These are phyloP conservation scores for Callyntrura sp. DNA, from an alignment of 2,888 invertebrate species.

Conservation along the genomic window DNA sequence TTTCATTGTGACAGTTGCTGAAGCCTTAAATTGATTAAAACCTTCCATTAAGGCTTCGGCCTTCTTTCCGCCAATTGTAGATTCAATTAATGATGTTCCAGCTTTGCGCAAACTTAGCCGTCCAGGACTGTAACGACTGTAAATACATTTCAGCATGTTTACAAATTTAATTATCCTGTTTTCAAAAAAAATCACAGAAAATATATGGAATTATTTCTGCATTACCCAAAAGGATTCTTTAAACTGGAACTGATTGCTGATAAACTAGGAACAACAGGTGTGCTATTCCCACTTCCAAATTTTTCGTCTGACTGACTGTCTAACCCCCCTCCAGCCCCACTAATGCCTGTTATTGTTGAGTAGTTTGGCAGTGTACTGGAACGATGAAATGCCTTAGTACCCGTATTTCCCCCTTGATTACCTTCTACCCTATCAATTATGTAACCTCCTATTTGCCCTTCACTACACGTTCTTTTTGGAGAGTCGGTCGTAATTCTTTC, in stretches of 20 bases:
- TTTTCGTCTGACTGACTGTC: slow-evolving; percentile 56
- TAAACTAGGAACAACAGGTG: slow-evolving; percentile 85
- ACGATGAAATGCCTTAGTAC: slow-evolving; percentile 82
- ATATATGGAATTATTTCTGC: slow-evolving; percentile 7
- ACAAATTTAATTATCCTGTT: too few relatives aligned
- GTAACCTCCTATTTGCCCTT: slow-evolving; percentile 81
- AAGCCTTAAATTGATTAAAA: slow-evolving; percentile 93
- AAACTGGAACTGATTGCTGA: slow-evolving; percentile 93
- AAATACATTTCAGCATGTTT: too few relatives aligned
- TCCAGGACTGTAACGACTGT: slow-evolving; percentile 93
- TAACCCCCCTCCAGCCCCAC: slow-evolving; percentile 51
- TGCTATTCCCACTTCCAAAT: slow-evolving; percentile 65
- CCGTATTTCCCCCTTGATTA: slow-evolving; percentile 54
- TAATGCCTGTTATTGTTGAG: slow-evolving; percentile 72
- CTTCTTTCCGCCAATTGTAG: slow-evolving; percentile 88
- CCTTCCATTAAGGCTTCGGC: slow-evolving; percentile 95
- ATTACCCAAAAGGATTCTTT: slow-evolving; percentile 93
- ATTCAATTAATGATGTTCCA: slow-evolving; percentile 85
- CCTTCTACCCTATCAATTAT: slow-evolving; percentile 25
- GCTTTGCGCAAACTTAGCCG: slow-evolving; percentile 93
- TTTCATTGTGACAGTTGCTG: slow-evolving; percentile 91
- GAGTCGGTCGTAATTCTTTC: slow-evolving; percentile 78
- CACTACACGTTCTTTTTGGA: slow-evolving; percentile 83
- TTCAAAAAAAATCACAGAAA: slow-evolving; percentile 11
- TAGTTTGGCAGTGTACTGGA: slow-evolving; percentile 84